Evolutionary conservation across 2,113 vertebrate species (phyloP), one percentile per base, ranked within the genome.

Genomic region (Miniopterus natalensis): DNA sequence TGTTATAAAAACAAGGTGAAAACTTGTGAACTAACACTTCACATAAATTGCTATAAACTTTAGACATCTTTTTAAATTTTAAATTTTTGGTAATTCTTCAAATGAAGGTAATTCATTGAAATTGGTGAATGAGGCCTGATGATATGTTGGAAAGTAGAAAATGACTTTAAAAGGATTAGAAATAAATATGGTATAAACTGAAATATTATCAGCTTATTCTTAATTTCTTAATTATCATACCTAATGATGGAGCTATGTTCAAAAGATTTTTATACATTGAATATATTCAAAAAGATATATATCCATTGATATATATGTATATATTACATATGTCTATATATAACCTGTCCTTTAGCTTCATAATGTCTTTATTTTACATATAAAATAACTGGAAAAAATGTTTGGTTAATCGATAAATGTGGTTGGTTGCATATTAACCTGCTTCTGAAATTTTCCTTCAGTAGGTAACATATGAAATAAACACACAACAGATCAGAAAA

Each of bases 81-180:
- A 11, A 74, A 36, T 66, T 61, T 92, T 88, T 85, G 23, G 89
- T 63, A 84, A 57, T 85, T 95, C 59, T 92, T 9, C 7, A 92
- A 89, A 61, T 77, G 86, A 27, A 86, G 53, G 68, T 59, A 85
- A 77, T 73, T 59, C 12, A 94, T 71, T 92, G n/a, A 85, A 77
- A 91, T 31, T 85, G 42, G 47, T 84, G 18, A 93, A 91, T 25
- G 51, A 81, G 13, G 27, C 27, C 70, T 92, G 14, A 40, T 89
- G 47, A 59, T 92, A 81, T n/a, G 45, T 36, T 86, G 75, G 23
- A 21, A 86, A 95, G 84, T 15, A 90, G 20, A 94, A 85, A 84
- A 42, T 83, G 36, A 61, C 63, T 88, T 91, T 59, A 87, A 90
- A 96, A 68, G 53, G 42, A 90, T 88, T 88, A 84, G 61, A 77